Percentiles rank a stretch among this genome's conserved stretches.
These are phyloP conservation scores for Sebastes jordani DNA, from an alignment of 2,797 vertebrate species.

Conservation along the genomic window DNA sequence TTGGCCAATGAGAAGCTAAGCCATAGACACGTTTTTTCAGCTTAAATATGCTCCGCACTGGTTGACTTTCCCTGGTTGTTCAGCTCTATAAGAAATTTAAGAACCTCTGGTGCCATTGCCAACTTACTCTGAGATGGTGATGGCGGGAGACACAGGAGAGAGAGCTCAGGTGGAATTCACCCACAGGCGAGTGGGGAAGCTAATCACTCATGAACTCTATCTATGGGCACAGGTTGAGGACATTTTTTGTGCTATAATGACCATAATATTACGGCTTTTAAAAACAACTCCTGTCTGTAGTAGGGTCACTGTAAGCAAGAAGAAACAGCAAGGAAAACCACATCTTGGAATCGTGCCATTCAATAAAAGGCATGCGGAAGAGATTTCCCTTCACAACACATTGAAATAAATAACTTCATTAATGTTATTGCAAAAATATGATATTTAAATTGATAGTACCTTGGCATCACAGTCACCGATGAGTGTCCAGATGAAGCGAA, in stretches of 20 bases:
- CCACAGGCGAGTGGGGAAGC: conserved; percentile 30
- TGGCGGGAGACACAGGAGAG: conserved; percentile 16
- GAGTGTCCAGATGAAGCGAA: conserved; percentile 27
- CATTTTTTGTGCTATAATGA: conserved; percentile 32
- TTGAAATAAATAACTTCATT: neutral
- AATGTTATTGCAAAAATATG: neutral
- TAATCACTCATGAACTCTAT: conserved; percentile 52
- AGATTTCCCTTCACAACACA: neutral
- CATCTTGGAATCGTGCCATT: neutral
- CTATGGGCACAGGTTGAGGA: conserved; percentile 18
- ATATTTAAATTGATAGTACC: conserved; percentile 15
- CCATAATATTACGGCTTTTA: conserved; percentile 30
- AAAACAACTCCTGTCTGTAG: conserved; percentile 2
- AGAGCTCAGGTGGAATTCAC: conserved; percentile 43
- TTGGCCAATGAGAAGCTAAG: conserved; percentile 8
- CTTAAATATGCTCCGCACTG: conserved; percentile 15
- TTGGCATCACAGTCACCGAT: conserved; percentile 19
- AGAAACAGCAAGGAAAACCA: neutral
- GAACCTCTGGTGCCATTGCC: conserved; percentile 40
- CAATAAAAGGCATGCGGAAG: neutral
- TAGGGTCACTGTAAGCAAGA: neutral
- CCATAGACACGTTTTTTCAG: neutral
- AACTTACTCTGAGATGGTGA: conserved; percentile 34
- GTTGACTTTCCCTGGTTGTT: neutral
- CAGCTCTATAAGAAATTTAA: conserved; percentile 52